These are phyloP conservation scores for Procambarus clarkii DNA, from an alignment of 1,140 invertebrate genomes.

Conservation along the genomic window DNA sequence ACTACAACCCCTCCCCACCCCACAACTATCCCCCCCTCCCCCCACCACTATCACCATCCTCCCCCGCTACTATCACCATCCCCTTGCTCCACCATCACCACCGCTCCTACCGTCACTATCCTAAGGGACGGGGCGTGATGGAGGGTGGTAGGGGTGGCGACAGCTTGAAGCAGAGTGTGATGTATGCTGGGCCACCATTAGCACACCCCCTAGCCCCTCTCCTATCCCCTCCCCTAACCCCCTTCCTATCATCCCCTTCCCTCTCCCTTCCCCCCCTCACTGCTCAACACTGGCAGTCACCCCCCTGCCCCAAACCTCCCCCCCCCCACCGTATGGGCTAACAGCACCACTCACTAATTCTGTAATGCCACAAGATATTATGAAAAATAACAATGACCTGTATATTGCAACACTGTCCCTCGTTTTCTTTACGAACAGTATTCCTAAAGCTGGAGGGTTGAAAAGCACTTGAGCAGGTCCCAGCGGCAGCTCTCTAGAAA, in stretches of 20 bases:
- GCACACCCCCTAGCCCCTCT: neutral
- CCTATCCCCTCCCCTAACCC: neutral
- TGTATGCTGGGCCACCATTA: constrained; percentile 43
- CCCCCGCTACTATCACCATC: neutral
- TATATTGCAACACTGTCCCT: no score
- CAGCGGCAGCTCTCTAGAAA: no score
- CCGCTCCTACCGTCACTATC: neutral
- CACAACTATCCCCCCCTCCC: neutral
- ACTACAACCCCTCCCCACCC: neutral
- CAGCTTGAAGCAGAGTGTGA: constrained; percentile 38
- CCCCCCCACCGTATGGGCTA: no score
- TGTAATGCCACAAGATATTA: no score
- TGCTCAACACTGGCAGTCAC: neutral
- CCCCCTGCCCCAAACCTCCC: no score
- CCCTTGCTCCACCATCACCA: neutral
- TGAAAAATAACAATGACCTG: no score
- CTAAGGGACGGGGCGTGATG: neutral
- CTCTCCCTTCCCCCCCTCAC: neutral
- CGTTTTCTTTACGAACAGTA: no score
- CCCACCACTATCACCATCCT: neutral
- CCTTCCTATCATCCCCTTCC: neutral
- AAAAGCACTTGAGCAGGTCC: no score
- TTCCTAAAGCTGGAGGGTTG: no score
- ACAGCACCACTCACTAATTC: no score
- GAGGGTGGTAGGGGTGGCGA: constrained; percentile 29